phyloP scores from a whole-genome alignment of 2,113 vertebrate genomes.

The Pyxicephalus adspersus region DNA sequence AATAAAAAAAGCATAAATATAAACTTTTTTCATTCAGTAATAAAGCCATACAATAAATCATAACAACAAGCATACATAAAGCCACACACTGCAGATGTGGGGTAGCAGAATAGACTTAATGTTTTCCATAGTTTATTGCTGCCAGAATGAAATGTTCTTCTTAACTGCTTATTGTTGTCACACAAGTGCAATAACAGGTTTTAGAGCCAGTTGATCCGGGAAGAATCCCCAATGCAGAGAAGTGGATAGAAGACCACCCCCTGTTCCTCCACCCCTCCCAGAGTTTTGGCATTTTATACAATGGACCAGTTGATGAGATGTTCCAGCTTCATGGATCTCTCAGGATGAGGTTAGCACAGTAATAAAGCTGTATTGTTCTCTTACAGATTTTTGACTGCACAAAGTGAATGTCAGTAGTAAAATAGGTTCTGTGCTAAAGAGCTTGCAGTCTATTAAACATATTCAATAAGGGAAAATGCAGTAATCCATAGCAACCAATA shows the following conservation, averaged over 20 bases:
- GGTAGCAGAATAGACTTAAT: background rate
- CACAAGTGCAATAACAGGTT: slow-evolving; percentile 51
- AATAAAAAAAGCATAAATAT: no score
- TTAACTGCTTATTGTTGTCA: slow-evolving; percentile 1
- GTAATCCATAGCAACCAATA: no score
- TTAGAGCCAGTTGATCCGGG: slow-evolving; percentile 35
- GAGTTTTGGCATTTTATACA: slow-evolving; percentile 54
- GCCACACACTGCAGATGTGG: background rate
- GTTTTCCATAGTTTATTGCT: background rate
- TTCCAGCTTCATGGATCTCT: slow-evolving; percentile 49
- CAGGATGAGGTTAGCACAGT: slow-evolving; percentile 47
- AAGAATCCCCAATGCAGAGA: slow-evolving; percentile 50
- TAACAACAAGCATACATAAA: background rate
- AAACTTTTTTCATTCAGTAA: no score
- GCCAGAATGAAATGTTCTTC: background rate
- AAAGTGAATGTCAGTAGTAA: slow-evolving; percentile 36
- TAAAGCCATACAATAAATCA: no score
- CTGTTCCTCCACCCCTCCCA: slow-evolving; percentile 45
- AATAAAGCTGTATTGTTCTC: slow-evolving; percentile 54
- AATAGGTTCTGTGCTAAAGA: slow-evolving; percentile 44
- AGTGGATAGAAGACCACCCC: slow-evolving; percentile 46
- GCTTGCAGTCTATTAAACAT: slow-evolving; percentile 18
- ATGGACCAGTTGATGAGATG: slow-evolving; percentile 53
- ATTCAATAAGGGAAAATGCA: no score
- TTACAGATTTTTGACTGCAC: slow-evolving; percentile 23